These are phyloP conservation scores for Amphimallon solstitiale DNA, from an alignment of 2,888 invertebrate genomes.

Conservation along the genomic window DNA sequence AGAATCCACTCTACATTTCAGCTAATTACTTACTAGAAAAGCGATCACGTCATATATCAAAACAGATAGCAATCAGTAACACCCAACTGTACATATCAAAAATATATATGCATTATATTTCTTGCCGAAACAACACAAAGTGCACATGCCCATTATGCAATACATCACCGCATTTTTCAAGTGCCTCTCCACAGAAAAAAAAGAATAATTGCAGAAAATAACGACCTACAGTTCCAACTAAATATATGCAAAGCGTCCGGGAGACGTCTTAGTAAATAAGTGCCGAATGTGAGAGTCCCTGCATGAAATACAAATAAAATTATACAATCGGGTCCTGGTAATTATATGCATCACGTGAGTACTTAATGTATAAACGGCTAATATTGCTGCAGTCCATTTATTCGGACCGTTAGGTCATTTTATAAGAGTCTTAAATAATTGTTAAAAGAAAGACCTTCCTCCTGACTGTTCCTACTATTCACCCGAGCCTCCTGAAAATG, in stretches of 20 bases:
- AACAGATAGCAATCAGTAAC: not conserved
- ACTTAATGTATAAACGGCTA: slow-evolving; percentile 10
- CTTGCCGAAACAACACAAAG: not conserved
- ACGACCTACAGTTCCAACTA: slow-evolving; percentile 9
- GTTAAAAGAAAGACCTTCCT: slow-evolving; percentile 22
- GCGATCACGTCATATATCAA: no score
- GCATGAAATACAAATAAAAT: slow-evolving; percentile 32
- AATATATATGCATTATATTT: not conserved
- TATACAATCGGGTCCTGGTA: slow-evolving; percentile 18
- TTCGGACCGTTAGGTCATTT: not conserved
- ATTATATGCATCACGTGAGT: slow-evolving; percentile 32
- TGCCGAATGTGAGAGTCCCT: slow-evolving; percentile 1
- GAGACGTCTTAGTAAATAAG: slow-evolving; percentile 10
- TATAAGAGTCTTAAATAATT: slow-evolving; percentile 9
- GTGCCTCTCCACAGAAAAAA: not conserved
- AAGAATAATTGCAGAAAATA: slow-evolving; percentile 18
- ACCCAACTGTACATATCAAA: slow-evolving; percentile 8
- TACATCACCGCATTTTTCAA: slow-evolving; percentile 21
- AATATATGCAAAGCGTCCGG: slow-evolving; percentile 27
- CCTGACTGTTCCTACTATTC: no score
- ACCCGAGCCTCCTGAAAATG: no score
- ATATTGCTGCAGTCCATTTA: slow-evolving; percentile 24
- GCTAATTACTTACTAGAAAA: no score
- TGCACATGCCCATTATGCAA: slow-evolving; percentile 9
- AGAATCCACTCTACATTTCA: no score